Base-by-base conservation (phyloP, 2,888 invertebrate genomes). In the Caenorhabditis doughertyi region DNA sequence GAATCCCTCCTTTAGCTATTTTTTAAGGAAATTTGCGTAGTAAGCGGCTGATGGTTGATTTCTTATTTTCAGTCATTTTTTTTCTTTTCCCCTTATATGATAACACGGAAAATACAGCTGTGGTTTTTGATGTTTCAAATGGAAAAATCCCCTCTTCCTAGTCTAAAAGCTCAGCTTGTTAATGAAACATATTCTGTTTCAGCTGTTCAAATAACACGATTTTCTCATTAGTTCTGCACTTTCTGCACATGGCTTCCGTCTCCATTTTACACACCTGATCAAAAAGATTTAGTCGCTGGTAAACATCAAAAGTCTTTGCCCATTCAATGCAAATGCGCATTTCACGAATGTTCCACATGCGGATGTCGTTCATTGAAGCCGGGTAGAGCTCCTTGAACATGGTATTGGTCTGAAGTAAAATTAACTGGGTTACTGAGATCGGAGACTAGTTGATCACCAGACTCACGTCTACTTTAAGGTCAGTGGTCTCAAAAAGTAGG, bases 291-390 rank as follows among this genome's bases (percentile, higher is more conserved):
- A 91, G 62, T 47, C 85, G 64, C 51, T 83, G 87, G 79, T 90
- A 90, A 32, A 85, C 84, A 42, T 91, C 91, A 68, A 91, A 91
- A 13, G 91, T 91, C 64, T 91, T 91, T 11, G 87, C 90, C 91
- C 91, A 91, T 76, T 91, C 91, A 39, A 91, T 84, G 67, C 91
- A 91, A 32, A 91, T 87, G 16, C 89, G 76, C 85, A 91, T 88
- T 81, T 91, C 91, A n/a, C 90, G 86, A 67, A 91, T 91, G 72
- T 91, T 91, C 91, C 91, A 91, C 87, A 90, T 89, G 49, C 91
- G 85, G 62, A 91, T 90, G 83, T 91, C 91, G 68, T 88, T 89
- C 91, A 91, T 91, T 11, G 90, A 89, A n/a, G 91, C 91, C 49
- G 90, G 91, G 68, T 89, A 91, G 44, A 89, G 84, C 67, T 90